Percentiles rank a stretch among this genome's conserved stretches.
phyloP scores from a whole-genome alignment of 2,888 invertebrate genomes.

The Anticlea derivata region DNA sequence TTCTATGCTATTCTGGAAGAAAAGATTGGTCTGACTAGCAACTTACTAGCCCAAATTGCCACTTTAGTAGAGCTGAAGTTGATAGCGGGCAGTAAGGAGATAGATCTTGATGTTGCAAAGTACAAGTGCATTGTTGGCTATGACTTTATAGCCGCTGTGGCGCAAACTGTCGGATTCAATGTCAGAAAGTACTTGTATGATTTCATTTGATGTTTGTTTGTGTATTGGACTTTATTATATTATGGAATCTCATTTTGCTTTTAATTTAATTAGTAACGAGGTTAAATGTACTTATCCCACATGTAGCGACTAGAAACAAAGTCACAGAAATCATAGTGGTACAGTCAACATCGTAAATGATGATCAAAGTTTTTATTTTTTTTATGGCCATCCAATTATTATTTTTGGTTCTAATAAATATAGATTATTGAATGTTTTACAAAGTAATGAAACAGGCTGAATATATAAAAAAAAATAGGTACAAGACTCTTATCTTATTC shows the following conservation, averaged over 20 bases:
- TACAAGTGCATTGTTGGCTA: constrained; percentile 94
- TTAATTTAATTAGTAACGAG: constrained; percentile 32
- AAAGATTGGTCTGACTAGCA: constrained; percentile 92
- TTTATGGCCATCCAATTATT: too few relatives aligned
- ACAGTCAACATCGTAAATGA: too few relatives aligned
- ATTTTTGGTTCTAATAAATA: too few relatives aligned
- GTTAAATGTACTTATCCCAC: constrained; percentile 14
- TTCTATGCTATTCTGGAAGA: constrained; percentile 95
- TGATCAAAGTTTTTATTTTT: too few relatives aligned
- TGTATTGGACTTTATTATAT: constrained; percentile 27
- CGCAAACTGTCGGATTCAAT: constrained; percentile 90
- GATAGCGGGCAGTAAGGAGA: constrained; percentile 88
- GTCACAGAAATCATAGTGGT: too few relatives aligned
- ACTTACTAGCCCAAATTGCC: constrained; percentile 93
- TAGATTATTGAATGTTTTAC: too few relatives aligned
- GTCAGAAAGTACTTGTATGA: constrained; percentile 90
- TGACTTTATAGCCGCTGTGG: constrained; percentile 90
- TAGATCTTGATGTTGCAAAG: constrained; percentile 90
- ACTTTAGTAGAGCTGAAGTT: constrained; percentile 93
- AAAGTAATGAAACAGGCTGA: too few relatives aligned
- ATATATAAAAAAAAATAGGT: too few relatives aligned
- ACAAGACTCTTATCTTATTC: too few relatives aligned
- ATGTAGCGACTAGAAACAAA: too few relatives aligned
- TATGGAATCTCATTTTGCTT: constrained; percentile 12
- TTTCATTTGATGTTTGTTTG: constrained; percentile 69